These are phyloP conservation scores for Hydroisotoma schaefferi DNA, from an alignment of 2,888 invertebrate species.

Conservation along the genomic window DNA sequence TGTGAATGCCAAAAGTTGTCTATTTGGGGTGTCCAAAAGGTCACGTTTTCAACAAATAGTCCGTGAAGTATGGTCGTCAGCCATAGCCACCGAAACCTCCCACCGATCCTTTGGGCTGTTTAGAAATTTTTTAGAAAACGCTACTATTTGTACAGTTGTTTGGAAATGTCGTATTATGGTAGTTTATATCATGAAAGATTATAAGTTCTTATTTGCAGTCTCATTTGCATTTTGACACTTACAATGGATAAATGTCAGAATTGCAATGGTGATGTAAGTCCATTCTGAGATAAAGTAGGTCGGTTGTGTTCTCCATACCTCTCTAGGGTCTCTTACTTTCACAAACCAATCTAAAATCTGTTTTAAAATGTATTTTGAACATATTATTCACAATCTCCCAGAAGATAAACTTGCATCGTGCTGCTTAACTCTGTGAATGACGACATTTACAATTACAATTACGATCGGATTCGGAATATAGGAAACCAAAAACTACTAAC, in stretches of 20 bases:
- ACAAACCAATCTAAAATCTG: conserved; percentile 65
- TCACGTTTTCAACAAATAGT: conserved; percentile 66
- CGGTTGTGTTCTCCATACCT: conserved; percentile 64
- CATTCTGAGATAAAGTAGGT: conserved; percentile 64
- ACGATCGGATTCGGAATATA: too few relatives aligned
- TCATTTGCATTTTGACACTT: conserved; percentile 47
- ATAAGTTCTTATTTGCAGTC: neutral
- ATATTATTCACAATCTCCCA: neutral
- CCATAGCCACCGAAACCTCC: conserved; percentile 72
- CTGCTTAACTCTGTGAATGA: neutral
- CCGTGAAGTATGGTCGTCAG: conserved; percentile 69
- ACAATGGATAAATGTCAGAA: conserved; percentile 68
- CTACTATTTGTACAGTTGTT: neutral
- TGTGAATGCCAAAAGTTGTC: conserved; percentile 84
- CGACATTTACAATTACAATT: neutral
- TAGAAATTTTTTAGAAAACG: neutral
- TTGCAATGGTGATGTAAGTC: conserved; percentile 60
- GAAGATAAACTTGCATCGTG: neutral
- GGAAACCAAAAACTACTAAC: neutral
- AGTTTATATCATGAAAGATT: too few relatives aligned
- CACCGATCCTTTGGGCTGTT: conserved; percentile 61
- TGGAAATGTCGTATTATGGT: too few relatives aligned
- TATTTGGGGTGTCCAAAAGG: conserved; percentile 67
- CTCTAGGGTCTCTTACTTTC: conserved; percentile 56
- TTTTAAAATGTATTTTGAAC: neutral